phyloP scores from a whole-genome alignment of 2,113 vertebrate genomes.

The Mustela lutreola region DNA sequence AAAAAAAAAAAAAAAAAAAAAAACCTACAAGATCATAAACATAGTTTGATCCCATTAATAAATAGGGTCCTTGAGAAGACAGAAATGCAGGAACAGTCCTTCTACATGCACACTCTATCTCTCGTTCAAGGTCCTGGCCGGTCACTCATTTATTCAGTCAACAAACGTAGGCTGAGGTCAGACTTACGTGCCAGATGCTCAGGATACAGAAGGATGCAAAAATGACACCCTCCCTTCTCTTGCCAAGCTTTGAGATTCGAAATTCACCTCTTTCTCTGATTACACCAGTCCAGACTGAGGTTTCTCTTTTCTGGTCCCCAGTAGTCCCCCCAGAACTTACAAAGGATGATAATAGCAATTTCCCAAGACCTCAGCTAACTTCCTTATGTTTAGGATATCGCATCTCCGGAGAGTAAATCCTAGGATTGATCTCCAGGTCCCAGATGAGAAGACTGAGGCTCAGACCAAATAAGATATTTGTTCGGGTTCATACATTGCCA shows the following conservation, averaged over 20 bases:
- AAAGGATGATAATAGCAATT: not conserved
- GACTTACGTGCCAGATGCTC: not conserved
- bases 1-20: not conserved
- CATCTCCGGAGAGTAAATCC: not conserved
- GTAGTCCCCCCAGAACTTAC: not conserved
- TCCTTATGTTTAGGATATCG: not conserved
- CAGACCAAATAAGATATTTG: not conserved
- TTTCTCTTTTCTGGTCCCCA: not conserved
- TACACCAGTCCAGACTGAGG: not conserved
- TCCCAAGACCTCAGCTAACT: not conserved
- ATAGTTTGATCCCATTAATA: not conserved
- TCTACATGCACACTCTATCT: not conserved
- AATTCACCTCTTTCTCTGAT: not conserved
- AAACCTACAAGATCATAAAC: not conserved
- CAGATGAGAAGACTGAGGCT: not conserved
- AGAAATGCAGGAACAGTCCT: not conserved
- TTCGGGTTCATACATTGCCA: not conserved
- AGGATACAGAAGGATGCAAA: not conserved
- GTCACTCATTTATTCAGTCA: not conserved
- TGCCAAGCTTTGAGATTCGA: not conserved
- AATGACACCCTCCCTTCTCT: not conserved
- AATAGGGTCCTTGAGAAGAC: not conserved
- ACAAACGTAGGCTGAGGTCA: not conserved
- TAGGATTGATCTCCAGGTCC: not conserved
- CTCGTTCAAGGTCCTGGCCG: not conserved